Conservation (phyloP, 2,888 invertebrate genomes). For the Nipponacmea schrenckii region DNA sequence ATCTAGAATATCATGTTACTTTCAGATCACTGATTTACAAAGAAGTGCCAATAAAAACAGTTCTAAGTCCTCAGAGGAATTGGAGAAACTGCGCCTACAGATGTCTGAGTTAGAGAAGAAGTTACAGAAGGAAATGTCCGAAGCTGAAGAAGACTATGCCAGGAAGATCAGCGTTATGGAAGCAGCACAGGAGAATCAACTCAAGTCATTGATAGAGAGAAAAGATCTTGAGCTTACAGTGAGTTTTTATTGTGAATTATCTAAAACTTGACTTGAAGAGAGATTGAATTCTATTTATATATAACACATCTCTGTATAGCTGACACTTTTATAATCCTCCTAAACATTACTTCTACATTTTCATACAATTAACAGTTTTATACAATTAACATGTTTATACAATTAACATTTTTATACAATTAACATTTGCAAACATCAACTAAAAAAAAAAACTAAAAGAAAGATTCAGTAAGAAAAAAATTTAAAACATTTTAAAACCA, state of each 20-base stretch:
- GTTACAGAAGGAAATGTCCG: conserved; percentile 50
- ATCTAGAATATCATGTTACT: not conserved
- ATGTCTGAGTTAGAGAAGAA: conserved; percentile 48
- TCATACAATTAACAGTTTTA: no score
- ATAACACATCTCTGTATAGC: no score
- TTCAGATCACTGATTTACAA: conserved; percentile 43
- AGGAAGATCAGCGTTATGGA: conserved; percentile 51
- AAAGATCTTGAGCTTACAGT: conserved; percentile 44
- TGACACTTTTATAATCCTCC: no score
- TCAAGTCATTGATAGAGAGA: conserved; percentile 40
- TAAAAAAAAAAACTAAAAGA: no score
- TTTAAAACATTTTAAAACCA: no score
- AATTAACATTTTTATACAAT: no score
- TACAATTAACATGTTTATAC: no score
- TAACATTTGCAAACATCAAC: no score
- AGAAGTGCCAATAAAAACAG: conserved; percentile 38
- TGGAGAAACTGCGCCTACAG: conserved; percentile 43
- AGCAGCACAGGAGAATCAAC: conserved; percentile 40
- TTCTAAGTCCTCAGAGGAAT: conserved; percentile 36
- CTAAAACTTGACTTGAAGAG: no score
- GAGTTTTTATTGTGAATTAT: not conserved
- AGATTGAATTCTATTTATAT: no score
- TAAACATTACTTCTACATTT: no score
- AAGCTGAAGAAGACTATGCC: conserved; percentile 51
- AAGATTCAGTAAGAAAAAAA: no score